A percentile compares a stretch with the other conserved stretches of the same genome.
Evolutionary conservation across 1,140 invertebrate species (phyloP).

Genomic region (Asbolus verrucosus): DNA sequence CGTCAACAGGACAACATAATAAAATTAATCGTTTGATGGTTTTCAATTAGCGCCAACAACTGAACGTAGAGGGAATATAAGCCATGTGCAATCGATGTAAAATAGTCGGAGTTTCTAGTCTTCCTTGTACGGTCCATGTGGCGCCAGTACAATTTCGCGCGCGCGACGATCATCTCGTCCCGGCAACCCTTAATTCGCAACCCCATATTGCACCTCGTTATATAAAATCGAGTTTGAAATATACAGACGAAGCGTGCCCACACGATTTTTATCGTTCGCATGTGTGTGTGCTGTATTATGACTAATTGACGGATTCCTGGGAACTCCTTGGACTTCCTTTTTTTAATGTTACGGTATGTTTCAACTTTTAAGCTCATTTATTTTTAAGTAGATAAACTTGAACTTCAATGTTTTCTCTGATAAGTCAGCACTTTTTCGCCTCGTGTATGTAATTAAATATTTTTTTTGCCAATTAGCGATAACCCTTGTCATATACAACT

Average conservation of each 20-base stretch:
- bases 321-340: neutral
- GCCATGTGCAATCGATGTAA: constrained; percentile 43
- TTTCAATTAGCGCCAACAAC: constrained; percentile 26
- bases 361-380: neutral
- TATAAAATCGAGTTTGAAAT: neutral
- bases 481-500: no score
- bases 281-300: constrained; percentile 4
- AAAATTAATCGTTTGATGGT: constrained; percentile 38
- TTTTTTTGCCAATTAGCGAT: no score
- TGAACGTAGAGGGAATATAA: constrained; percentile 16
- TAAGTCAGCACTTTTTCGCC: no score
- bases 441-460: no score
- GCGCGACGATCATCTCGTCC: constrained; percentile 41
- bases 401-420: neutral
- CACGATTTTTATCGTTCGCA: neutral
- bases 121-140: constrained; percentile 44
- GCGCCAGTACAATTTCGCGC: constrained; percentile 44
- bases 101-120: constrained; percentile 34
- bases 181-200: constrained; percentile 26
- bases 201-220: constrained; percentile 35
- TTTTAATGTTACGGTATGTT: constrained; percentile 25
- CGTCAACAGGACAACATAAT: constrained; percentile 26
- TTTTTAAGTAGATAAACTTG: neutral
- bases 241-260: neutral
- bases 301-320: constrained; percentile 15